Conservation (phyloP, 2,797 vertebrate genomes). For the Spheniscus humboldti region DNA sequence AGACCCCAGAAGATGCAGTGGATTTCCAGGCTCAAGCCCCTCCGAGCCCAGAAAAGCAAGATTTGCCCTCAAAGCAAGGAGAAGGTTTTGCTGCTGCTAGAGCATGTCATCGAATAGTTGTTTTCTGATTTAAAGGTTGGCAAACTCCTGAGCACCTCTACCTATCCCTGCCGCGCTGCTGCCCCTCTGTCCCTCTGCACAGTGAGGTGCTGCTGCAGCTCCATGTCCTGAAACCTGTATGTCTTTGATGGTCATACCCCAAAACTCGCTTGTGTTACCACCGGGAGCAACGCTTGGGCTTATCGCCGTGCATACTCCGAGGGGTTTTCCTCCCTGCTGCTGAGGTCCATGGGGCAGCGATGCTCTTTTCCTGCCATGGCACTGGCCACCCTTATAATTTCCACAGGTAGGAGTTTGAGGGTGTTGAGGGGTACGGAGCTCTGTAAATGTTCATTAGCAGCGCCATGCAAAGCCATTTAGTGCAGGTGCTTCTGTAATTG, state of each 20-base stretch:
- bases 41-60: too few species aligned
- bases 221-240: accelerated
- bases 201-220: background rate
- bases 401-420: background rate
- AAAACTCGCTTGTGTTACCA: background rate
- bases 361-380: background rate
- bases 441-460: background rate
- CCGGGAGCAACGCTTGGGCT: accelerated
- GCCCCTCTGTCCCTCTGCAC: background rate
- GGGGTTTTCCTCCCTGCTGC: background rate
- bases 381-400: background rate
- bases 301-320: accelerated
- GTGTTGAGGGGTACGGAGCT: background rate
- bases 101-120: accelerated
- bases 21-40: background rate
- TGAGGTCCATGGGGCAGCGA: accelerated
- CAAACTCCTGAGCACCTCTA: background rate
- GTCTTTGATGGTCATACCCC: background rate
- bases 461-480: background rate
- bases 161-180: background rate
- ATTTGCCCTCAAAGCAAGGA: background rate
- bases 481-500: background rate
- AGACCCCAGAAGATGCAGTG: too few species aligned
- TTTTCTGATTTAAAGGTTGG: background rate
- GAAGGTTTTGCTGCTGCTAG: background rate